phyloP scores from a whole-genome alignment of 92 coral and sea anemone species.

The Zoanthus sociatus region DNA sequence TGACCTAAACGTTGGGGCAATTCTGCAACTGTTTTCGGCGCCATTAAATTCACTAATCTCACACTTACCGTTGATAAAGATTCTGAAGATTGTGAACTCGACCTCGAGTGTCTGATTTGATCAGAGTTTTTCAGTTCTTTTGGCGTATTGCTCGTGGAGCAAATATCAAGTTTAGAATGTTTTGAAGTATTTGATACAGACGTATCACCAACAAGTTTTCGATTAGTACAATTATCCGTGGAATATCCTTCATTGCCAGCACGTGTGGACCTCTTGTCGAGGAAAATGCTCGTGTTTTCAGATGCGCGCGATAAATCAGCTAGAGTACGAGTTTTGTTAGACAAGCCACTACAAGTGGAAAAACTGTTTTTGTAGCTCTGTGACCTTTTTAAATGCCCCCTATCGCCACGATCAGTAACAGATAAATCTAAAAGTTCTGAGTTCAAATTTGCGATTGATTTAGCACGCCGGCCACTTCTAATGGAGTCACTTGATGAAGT shows the following conservation, averaged over 20 bases:
- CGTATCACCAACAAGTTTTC: neutral
- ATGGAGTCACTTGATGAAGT: neutral
- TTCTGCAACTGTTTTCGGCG: too few species aligned
- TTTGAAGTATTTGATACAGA: conserved; percentile 39
- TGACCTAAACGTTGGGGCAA: neutral
- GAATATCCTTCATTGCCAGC: neutral
- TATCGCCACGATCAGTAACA: conserved; percentile 28
- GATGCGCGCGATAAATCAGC: conserved; percentile 31
- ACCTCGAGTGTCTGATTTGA: neutral
- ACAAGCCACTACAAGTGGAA: conserved; percentile 23
- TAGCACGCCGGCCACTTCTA: conserved; percentile 40
- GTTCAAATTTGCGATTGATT: conserved; percentile 12
- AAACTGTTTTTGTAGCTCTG: neutral
- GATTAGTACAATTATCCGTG: conserved; percentile 17
- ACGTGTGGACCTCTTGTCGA: conserved; percentile 10
- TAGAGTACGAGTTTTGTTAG: conserved; percentile 29
- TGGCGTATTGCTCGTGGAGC: neutral
- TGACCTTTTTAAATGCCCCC: neutral
- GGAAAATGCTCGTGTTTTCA: conserved; percentile 12
- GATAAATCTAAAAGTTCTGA: conserved; percentile 19
- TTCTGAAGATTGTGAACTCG: conserved; percentile 6
- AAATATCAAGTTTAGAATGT: neutral
- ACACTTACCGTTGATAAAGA: conserved; percentile 15
- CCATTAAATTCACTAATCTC: too few species aligned
- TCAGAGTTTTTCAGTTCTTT: conserved; percentile 12